These are phyloP conservation scores for Metellina segmentata DNA, from an alignment of 2,888 invertebrate species.

Conservation along the genomic window DNA sequence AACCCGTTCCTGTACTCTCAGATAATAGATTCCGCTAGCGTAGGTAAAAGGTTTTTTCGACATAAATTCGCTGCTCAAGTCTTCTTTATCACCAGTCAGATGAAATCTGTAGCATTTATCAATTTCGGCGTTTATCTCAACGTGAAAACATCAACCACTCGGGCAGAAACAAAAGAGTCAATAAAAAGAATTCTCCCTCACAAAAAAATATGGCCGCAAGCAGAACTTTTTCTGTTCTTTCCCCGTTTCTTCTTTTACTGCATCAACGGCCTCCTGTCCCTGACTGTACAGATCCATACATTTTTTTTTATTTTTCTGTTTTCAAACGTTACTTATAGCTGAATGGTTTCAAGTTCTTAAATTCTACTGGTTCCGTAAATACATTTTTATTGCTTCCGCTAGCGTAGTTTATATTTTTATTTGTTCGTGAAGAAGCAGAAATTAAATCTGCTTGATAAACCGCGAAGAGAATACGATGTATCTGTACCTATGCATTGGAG, in stretches of 20 bases:
- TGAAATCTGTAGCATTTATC: slow-evolving; percentile 69
- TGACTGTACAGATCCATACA: background rate
- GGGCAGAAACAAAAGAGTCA: slow-evolving; percentile 63
- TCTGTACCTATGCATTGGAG: background rate
- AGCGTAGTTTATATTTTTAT: slow-evolving; percentile 28
- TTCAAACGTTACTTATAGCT: slow-evolving; percentile 55
- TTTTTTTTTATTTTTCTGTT: slow-evolving; percentile 20
- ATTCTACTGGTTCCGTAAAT: slow-evolving; percentile 63
- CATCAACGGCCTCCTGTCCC: slow-evolving; percentile 2
- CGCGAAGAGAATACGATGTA: background rate
- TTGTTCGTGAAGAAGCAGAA: slow-evolving; percentile 3
- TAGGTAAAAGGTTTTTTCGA: slow-evolving; percentile 57
- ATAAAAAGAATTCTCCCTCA: slow-evolving; percentile 46
- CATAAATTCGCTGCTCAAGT: slow-evolving; percentile 58
- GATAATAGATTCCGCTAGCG: slow-evolving; percentile 63
- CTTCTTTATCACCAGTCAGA: slow-evolving; percentile 69
- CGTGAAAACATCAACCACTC: slow-evolving; percentile 66
- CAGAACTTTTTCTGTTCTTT: slow-evolving; percentile 27
- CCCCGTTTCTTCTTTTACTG: slow-evolving; percentile 9
- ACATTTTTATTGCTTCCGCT: slow-evolving; percentile 61
- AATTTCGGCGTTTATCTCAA: slow-evolving; percentile 68
- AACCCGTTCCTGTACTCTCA: background rate
- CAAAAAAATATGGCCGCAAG: slow-evolving; percentile 67
- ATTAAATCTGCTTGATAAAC: slow-evolving; percentile 19
- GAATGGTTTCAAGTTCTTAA: slow-evolving; percentile 60